Percentiles rank a stretch among this genome's conserved stretches.
phyloP scores from a whole-genome alignment of 2,888 invertebrate species.

The Agrochola litura region DNA sequence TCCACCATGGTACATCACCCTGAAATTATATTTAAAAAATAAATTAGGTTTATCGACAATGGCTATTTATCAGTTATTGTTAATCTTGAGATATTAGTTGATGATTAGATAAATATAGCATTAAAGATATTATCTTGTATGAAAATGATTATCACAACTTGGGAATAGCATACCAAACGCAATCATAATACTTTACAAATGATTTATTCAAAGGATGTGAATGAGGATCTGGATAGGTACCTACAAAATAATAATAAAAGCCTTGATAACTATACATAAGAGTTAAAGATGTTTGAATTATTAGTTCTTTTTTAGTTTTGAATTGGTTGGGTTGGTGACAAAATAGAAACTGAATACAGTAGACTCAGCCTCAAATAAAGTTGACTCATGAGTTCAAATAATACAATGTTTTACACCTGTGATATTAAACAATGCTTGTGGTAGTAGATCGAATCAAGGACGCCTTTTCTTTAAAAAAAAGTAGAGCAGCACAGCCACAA shows the following conservation, averaged over 20 bases:
- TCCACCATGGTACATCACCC: constrained; percentile 98
- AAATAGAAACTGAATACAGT: neutral
- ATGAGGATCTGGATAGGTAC: neutral
- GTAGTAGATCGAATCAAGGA: constrained; percentile 12
- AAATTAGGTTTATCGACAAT: constrained; percentile 13
- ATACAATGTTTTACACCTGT: constrained; percentile 4
- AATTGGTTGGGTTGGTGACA: neutral
- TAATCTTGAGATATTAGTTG: constrained; percentile 35
- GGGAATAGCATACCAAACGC: neutral
- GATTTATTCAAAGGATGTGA: neutral
- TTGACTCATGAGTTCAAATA: neutral
- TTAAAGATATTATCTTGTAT: constrained; percentile 25
- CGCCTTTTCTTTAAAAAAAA: constrained; percentile 9
- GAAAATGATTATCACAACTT: neutral
- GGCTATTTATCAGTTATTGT: constrained; percentile 20
- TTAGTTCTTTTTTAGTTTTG: neutral
- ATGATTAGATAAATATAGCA: constrained; percentile 47
- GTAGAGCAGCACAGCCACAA: constrained; percentile 12
- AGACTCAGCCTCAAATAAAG: neutral
- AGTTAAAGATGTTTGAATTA: neutral
- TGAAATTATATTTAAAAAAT: constrained; percentile 74
- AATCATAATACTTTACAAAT: neutral
- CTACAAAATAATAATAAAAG: neutral
- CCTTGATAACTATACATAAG: neutral
- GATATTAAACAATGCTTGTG: neutral